phyloP scores from a whole-genome alignment of 2,113 vertebrate species.

The Corythornis vintsioides region DNA sequence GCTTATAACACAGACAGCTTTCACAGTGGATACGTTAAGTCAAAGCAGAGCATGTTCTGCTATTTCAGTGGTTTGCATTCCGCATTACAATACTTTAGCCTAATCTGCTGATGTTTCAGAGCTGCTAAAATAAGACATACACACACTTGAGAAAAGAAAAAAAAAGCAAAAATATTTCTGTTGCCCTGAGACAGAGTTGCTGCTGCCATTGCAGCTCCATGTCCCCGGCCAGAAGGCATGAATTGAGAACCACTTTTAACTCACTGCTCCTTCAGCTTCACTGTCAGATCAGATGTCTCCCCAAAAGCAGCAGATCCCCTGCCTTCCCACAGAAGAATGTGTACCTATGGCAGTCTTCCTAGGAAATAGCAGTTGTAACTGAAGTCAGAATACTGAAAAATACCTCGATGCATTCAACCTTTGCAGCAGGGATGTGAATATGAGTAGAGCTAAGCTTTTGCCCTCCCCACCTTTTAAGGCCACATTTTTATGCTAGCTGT shows the following conservation, averaged over 20 bases:
- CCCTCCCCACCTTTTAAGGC: background rate
- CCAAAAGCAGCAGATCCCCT: background rate
- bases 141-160: background rate
- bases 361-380: background rate
- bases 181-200: background rate
- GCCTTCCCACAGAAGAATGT: background rate
- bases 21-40: constrained; percentile 8
- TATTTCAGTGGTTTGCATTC: background rate
- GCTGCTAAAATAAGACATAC: background rate
- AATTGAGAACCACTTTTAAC: background rate
- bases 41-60: background rate
- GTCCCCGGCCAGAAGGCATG: fast-evolving
- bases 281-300: background rate
- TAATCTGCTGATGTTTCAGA: background rate
- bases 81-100: background rate
- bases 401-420: fast-evolving
- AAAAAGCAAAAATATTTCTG: background rate
- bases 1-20: background rate
- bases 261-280: background rate
- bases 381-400: background rate
- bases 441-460: background rate
- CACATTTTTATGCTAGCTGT: constrained; percentile 28
- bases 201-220: background rate
- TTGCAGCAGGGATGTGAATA: background rate
- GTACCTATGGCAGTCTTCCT: background rate